Conservation (phyloP, 30 jellyfish, hydroid and myxozoan species). For the Turritopsis rubra region DNA sequence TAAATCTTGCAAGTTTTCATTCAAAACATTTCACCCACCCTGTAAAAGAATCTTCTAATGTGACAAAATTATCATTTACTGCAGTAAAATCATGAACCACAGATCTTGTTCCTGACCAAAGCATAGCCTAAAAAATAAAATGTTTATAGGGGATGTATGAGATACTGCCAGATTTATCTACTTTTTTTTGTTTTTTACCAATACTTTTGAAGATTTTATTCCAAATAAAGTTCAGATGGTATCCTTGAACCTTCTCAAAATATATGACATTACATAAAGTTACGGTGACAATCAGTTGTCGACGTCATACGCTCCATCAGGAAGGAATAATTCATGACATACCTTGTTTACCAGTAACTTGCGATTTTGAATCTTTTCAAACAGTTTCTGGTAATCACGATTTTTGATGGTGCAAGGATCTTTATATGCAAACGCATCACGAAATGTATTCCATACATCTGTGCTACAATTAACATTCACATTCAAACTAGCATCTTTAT, state of each 20-base stretch:
- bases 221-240: no score
- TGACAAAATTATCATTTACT: background rate
- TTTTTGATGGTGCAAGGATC: constrained; percentile 18
- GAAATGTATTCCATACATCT: constrained; percentile 14
- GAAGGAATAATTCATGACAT: background rate
- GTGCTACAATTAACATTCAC: constrained; percentile 19
- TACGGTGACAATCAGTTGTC: no score
- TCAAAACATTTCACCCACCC: background rate
- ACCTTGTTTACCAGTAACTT: background rate
- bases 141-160: background rate
- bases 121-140: background rate
- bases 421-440: constrained; percentile 4
- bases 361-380: background rate
- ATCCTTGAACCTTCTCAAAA: no score
- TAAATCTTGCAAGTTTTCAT: background rate
- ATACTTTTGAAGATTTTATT: no score
- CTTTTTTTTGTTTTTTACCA: no score
- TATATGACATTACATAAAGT: background rate
- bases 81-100: constrained; percentile 5
- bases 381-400: background rate
- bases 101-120: constrained; percentile 13
- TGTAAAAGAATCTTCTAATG: constrained; percentile 17
- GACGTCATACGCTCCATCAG: background rate
- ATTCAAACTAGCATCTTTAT: background rate
- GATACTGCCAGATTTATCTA: no score